A percentile compares a stretch with the other conserved stretches of the same genome.
Evolutionary conservation across 2,113 vertebrate genomes (phyloP).

Genomic region (Sialia sialis): DNA sequence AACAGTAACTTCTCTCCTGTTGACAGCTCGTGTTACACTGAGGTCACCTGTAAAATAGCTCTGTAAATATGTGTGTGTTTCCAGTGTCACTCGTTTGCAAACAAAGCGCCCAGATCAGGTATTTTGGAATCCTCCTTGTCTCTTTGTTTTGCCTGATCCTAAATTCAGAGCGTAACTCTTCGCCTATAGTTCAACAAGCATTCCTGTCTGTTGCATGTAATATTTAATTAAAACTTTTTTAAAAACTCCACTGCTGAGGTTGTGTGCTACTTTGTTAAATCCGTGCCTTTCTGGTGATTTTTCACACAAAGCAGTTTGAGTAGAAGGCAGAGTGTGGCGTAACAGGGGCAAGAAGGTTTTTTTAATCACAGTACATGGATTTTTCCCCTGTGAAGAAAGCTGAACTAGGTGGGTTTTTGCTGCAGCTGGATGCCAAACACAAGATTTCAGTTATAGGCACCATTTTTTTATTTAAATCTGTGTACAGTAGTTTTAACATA

Average conservation of each 20-base stretch:
- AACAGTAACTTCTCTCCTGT: neutral
- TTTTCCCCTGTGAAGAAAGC: fast-evolving
- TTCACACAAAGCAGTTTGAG: fast-evolving
- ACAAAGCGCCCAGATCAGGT: neutral
- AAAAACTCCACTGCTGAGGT: neutral
- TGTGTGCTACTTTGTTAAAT: neutral
- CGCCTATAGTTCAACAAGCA: neutral
- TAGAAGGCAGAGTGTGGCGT: neutral
- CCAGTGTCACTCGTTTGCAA: neutral
- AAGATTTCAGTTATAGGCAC: neutral
- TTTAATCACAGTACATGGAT: fast-evolving
- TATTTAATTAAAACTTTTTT: constrained; percentile 47
- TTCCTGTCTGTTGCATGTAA: constrained; percentile 14
- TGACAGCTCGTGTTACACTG: neutral
- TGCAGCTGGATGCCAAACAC: neutral
- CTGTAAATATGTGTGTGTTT: constrained; percentile 24
- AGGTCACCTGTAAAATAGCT: neutral
- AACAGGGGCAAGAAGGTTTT: fast-evolving
- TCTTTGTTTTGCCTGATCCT: neutral
- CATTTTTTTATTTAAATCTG: constrained; percentile 4
- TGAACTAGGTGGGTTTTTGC: neutral
- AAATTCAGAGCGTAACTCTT: neutral
- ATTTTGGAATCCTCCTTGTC: neutral
- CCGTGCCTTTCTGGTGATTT: fast-evolving
- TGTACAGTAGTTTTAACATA: neutral